Conservation (phyloP, 2,113 vertebrate species). For the Coracopsis vasa region DNA sequence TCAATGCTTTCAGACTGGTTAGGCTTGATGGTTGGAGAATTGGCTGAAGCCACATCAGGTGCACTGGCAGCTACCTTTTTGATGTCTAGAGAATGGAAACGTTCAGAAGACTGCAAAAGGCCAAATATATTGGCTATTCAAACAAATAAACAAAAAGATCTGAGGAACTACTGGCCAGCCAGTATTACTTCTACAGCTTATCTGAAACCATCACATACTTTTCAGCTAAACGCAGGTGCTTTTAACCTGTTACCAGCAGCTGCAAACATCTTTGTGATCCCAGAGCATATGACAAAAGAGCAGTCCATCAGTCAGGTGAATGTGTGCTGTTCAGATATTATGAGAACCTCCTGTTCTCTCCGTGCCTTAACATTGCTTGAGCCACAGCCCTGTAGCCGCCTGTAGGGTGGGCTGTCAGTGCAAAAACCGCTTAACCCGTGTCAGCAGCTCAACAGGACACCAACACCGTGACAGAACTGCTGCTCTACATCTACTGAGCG, state of each 20-base stretch:
- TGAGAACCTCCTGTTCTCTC: background rate
- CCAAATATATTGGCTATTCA: background rate
- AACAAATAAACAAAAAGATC: background rate
- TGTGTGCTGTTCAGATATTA: fast-evolving
- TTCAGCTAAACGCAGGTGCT: background rate
- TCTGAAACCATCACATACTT: background rate
- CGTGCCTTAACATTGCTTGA: background rate
- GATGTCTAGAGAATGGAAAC: background rate
- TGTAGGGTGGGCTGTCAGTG: background rate
- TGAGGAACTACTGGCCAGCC: background rate
- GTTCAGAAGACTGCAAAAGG: background rate
- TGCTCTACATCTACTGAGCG: background rate
- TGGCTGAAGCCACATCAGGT: background rate
- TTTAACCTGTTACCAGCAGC: too few relatives aligned
- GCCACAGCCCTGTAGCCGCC: background rate
- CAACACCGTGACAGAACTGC: background rate
- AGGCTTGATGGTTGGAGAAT: background rate
- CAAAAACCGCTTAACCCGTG: fast-evolving
- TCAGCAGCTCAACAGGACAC: background rate
- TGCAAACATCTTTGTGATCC: background rate
- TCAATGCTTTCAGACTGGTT: background rate
- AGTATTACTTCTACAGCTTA: background rate
- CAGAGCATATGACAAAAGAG: background rate
- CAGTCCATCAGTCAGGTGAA: background rate
- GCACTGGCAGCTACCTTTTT: background rate